Percentiles rank a stretch among this genome's conserved stretches.
Evolutionary conservation across 2,888 invertebrate species (phyloP).

Genomic region (Rotaria magnacalcarata): DNA sequence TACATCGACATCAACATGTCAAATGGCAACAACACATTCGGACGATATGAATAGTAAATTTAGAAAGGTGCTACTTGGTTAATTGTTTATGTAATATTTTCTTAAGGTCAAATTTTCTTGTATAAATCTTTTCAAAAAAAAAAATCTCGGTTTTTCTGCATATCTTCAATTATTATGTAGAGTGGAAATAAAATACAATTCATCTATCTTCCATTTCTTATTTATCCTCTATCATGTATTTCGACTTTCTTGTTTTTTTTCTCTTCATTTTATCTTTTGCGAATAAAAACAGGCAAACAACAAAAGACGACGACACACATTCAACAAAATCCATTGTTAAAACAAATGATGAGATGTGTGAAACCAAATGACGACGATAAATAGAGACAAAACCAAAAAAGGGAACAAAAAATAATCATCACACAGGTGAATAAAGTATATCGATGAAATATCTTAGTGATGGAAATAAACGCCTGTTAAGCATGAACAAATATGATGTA

Average conservation of each 20-base stretch:
- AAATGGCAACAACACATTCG: not conserved
- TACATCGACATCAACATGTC: slow-evolving; percentile 54
- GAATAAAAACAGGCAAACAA: not conserved
- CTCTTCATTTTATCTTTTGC: not conserved
- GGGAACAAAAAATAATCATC: not conserved
- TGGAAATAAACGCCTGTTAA: not conserved
- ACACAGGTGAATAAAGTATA: not conserved
- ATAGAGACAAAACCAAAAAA: not conserved
- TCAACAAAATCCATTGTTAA: not conserved
- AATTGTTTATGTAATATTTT: not conserved
- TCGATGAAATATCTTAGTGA: not conserved
- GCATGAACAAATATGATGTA: not conserved
- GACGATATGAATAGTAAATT: slow-evolving; percentile 5
- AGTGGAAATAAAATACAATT: no score
- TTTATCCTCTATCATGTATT: not conserved
- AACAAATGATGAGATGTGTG: not conserved
- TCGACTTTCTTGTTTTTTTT: not conserved
- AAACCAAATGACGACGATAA: not conserved
- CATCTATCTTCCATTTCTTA: no score
- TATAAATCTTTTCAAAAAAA: not conserved
- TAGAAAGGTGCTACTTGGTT: slow-evolving; percentile 18
- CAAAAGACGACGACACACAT: not conserved
- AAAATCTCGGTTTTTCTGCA: not conserved
- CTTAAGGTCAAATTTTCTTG: no score
- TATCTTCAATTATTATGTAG: not conserved